These are phyloP conservation scores for Nomada ruficornis DNA, from an alignment of 2,888 invertebrate species.

Conservation along the genomic window DNA sequence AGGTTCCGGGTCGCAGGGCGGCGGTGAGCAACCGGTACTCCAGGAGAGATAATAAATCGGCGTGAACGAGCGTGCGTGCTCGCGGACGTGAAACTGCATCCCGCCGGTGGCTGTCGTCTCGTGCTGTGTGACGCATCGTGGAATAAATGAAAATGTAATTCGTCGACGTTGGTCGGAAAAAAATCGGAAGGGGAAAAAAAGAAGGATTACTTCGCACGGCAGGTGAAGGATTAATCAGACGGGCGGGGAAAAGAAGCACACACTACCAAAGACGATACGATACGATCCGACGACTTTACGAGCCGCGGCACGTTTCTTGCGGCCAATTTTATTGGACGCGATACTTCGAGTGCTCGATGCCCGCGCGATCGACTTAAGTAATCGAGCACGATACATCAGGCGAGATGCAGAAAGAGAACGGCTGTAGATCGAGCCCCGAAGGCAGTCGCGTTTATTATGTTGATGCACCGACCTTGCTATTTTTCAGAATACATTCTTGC, in stretches of 20 bases:
- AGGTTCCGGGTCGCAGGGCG: constrained; percentile 70
- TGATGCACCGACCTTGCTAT: constrained; percentile 26
- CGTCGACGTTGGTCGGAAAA: constrained; percentile 8
- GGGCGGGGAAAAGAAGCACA: background rate
- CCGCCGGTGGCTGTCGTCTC: constrained; percentile 20
- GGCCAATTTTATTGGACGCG: constrained; percentile 22
- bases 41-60: constrained; percentile 59
- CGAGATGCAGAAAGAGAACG: constrained; percentile 19
- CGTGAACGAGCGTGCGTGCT: constrained; percentile 42
- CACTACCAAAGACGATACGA: background rate
- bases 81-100: constrained; percentile 38
- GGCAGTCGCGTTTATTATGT: constrained; percentile 20
- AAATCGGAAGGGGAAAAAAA: background rate
- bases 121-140: constrained; percentile 42
- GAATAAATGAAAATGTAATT: constrained; percentile 65
- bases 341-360: constrained; percentile 28
- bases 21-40: constrained; percentile 57
- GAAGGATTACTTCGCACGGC: constrained; percentile 14
- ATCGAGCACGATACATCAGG: constrained; percentile 27
- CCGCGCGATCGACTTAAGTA: constrained; percentile 27
- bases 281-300: background rate
- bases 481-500: constrained; percentile 15
- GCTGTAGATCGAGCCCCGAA: constrained; percentile 10
- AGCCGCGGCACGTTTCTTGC: background rate
- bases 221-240: constrained; percentile 22